Base-by-base conservation (phyloP, 2,888 invertebrate genomes). In the Torymus texanus region DNA sequence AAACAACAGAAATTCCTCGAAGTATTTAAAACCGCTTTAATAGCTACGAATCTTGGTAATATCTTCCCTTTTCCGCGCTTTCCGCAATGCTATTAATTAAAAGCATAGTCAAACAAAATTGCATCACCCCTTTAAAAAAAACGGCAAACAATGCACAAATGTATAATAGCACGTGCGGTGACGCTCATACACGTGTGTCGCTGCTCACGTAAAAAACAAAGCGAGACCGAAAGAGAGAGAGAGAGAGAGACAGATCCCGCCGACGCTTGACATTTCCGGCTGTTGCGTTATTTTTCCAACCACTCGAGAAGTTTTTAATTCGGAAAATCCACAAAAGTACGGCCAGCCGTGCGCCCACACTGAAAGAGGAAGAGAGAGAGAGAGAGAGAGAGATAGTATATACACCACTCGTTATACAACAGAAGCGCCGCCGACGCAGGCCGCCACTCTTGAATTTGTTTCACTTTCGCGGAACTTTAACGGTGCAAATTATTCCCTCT, bases 271-370 rank as follows among this genome's bases (percentile, higher is more conserved):
- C 53, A n/a, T 62, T 65, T 75, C 75, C 59, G 55, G 18, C 41
- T 63, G 59, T 58, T 24, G n/a, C 21, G 21, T 75, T 75, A 50
- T 75, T 61, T 55, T 21, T 67, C n/a, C 61, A 24, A 55, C 16
- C 55, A 55, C 71, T 77, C 58, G 63, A 63, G 62, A 77, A 78
- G 66, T 72, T 78, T 72, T 72, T 72, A 72, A 78, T 78, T 72
- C 66, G 66, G 58, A 65, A 65, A 66, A 72, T 70, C 50, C 62
- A 77, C 76, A 71, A 77, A 65, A 71, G 70, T 63, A 56, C 50
- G 50, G n/a, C 24, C 10, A 41, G 8, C 24, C 12, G 3, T 41
- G 55, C 21, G 53, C 21, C 16, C 11, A 70, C 11, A 70, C 56
- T 70, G 8, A 41, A 8, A 41, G 29, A 70, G 76, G 56, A 55